Evolutionary conservation across 2,797 vertebrate species (phyloP).

Genomic region (Melanotaenia pygmaea): DNA sequence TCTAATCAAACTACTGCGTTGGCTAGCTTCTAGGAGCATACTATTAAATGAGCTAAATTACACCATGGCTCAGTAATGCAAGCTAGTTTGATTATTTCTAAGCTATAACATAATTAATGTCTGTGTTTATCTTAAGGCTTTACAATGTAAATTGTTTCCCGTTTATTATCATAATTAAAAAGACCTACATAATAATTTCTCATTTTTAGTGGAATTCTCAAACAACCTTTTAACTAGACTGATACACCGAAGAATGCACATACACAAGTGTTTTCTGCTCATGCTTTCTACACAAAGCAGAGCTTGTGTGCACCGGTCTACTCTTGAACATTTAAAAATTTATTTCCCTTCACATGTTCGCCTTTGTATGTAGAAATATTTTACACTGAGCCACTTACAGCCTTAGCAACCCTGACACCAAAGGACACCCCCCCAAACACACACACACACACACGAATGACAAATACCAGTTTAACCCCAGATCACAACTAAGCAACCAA

Average conservation of each 20-base stretch:
- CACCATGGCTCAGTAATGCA: not conserved
- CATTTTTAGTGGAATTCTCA: not conserved
- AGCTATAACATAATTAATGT: not conserved
- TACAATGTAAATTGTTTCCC: not conserved
- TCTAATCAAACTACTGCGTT: not conserved
- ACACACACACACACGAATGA: too few species aligned
- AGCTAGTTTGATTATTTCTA: not conserved
- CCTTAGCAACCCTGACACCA: constrained; percentile 2
- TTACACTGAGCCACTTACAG: not conserved
- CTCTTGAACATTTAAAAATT: not conserved
- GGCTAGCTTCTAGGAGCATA: not conserved
- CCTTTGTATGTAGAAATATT: not conserved
- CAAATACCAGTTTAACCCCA: not conserved
- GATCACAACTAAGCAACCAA: not conserved
- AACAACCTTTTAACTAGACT: not conserved
- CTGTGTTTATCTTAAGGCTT: not conserved
- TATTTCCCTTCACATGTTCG: not conserved
- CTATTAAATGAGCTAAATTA: not conserved
- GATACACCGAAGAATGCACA: not conserved
- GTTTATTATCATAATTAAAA: not conserved
- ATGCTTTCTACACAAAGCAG: not conserved
- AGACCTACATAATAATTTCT: not conserved
- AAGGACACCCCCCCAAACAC: too few species aligned
- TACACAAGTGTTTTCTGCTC: not conserved
- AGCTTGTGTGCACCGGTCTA: not conserved